A percentile compares a stretch with the other conserved stretches of the same genome.
These are phyloP conservation scores for Corynorhinus townsendii DNA, from an alignment of 2,113 vertebrate species.

Conservation along the genomic window DNA sequence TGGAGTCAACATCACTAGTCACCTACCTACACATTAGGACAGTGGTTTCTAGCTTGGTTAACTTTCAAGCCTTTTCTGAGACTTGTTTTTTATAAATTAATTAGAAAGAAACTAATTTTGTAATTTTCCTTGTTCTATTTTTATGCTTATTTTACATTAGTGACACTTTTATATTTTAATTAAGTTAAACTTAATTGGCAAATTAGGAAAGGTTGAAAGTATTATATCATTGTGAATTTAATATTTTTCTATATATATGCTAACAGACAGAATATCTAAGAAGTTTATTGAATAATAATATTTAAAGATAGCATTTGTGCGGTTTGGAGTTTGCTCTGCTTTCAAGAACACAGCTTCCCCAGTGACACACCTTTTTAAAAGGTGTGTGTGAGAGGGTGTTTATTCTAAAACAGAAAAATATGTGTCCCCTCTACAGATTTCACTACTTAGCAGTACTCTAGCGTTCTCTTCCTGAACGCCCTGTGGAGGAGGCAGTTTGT, in stretches of 20 bases:
- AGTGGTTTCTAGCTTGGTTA: conserved; percentile 31
- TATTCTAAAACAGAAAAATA: background rate
- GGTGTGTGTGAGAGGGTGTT: background rate
- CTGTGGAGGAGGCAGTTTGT: background rate
- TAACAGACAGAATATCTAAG: too few species aligned
- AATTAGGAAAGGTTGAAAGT: conserved; percentile 70
- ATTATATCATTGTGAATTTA: background rate
- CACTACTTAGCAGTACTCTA: background rate
- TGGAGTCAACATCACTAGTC: background rate
- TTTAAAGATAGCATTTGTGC: too few species aligned
- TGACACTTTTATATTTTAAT: conserved; percentile 76
- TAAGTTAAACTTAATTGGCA: conserved; percentile 77
- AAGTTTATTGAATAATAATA: background rate
- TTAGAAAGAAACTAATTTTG: conserved; percentile 71
- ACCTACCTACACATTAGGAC: conserved; percentile 7
- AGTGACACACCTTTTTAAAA: too few species aligned
- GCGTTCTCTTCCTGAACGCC: too few species aligned
- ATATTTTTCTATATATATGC: background rate
- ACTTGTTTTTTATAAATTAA: conserved; percentile 39
- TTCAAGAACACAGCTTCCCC: background rate
- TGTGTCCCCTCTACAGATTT: background rate
- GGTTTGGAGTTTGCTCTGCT: background rate
- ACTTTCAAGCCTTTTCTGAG: conserved; percentile 36
- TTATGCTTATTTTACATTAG: conserved; percentile 84
- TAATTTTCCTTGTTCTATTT: conserved; percentile 68